Percentiles rank a stretch among this genome's conserved stretches.
phyloP scores from a whole-genome alignment of 2,113 vertebrate species.

The Engraulis encrasicolus region DNA sequence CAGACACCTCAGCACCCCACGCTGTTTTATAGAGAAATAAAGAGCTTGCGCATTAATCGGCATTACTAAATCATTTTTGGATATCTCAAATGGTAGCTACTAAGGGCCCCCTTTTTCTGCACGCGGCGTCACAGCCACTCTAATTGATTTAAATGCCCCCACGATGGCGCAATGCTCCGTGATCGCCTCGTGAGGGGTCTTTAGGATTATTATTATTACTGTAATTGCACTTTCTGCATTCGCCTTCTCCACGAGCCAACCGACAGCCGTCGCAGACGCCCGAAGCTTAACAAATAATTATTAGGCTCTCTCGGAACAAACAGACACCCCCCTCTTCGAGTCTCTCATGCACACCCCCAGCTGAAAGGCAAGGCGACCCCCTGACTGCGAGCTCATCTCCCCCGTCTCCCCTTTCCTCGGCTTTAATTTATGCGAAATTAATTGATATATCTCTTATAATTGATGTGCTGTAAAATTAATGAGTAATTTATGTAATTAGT shows the following conservation, averaged over 20 bases:
- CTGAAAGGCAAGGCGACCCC: slow-evolving; percentile 74
- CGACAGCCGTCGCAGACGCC: slow-evolving; percentile 67
- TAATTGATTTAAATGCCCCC: slow-evolving; percentile 99
- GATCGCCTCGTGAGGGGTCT: slow-evolving; percentile 98
- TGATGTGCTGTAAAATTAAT: slow-evolving; percentile 99
- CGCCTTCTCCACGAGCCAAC: not conserved
- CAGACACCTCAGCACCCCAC: slow-evolving; percentile 73
- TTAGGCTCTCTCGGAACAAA: slow-evolving; percentile 97
- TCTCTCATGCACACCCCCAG: slow-evolving; percentile 58
- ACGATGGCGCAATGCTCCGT: slow-evolving; percentile 94
- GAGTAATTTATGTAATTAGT: slow-evolving; percentile 99
- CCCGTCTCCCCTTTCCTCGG: slow-evolving; percentile 80
- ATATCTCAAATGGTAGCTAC: slow-evolving; percentile 73
- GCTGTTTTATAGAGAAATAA: slow-evolving; percentile 88
- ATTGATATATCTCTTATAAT: slow-evolving; percentile 99
- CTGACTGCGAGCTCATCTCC: slow-evolving; percentile 87
- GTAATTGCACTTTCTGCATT: slow-evolving; percentile 81
- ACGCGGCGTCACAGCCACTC: slow-evolving; percentile 77
- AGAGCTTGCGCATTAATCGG: slow-evolving; percentile 87
- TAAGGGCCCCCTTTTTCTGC: not conserved
- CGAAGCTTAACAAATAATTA: slow-evolving; percentile 99
- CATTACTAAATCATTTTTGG: slow-evolving; percentile 91
- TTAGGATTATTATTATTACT: slow-evolving; percentile 99
- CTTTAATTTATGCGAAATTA: slow-evolving; percentile 99
- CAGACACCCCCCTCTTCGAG: slow-evolving; percentile 73